A percentile compares a stretch with the other conserved stretches of the same genome.
Evolutionary conservation across 2,113 vertebrate species (phyloP).

Genomic region (Cinclus mexicanus): DNA sequence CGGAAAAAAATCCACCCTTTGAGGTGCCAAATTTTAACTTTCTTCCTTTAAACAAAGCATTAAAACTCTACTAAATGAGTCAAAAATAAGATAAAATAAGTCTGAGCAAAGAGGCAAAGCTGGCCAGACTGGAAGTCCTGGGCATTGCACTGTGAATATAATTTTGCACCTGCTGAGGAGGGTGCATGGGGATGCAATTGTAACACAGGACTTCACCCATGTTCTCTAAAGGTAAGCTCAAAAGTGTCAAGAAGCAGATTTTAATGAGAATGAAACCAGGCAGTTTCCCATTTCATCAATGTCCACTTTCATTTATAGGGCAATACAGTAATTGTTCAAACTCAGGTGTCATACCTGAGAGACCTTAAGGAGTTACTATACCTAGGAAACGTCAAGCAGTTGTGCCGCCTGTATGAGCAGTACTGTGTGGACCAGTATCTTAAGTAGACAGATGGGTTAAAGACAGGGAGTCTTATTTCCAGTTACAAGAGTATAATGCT

Average conservation of each 20-base stretch:
- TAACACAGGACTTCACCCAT: neutral
- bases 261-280: neutral
- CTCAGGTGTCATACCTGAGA: fast-evolving
- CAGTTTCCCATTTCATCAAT: neutral
- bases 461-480: neutral
- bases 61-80: neutral
- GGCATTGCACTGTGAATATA: neutral
- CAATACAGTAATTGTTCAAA: neutral
- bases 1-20: neutral
- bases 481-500: neutral
- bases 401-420: neutral
- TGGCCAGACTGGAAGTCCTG: neutral
- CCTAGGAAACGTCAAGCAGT: neutral
- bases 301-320: neutral
- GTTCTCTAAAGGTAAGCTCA: neutral
- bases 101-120: neutral
- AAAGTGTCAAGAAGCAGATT: neutral
- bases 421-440: neutral
- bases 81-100: neutral
- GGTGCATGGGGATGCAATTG: neutral
- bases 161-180: neutral
- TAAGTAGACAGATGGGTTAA: neutral
- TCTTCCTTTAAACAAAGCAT: neutral
- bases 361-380: neutral
- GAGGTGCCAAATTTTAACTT: neutral